Evolutionary conservation across 2,113 vertebrate genomes (phyloP).

Genomic region (Bostrychus sinensis): DNA sequence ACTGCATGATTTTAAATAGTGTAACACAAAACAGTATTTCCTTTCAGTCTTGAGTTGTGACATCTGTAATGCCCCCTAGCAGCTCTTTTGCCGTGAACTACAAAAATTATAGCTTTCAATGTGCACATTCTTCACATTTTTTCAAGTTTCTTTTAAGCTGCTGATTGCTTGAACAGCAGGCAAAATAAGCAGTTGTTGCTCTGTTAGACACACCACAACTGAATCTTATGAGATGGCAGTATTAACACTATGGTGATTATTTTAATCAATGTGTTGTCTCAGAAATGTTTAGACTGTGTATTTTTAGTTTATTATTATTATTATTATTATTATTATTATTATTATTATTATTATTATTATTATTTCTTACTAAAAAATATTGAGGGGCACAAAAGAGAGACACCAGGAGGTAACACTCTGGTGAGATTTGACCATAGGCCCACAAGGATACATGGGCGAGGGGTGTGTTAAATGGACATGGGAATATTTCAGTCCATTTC

Average conservation of each 20-base stretch:
- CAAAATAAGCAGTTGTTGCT: not conserved
- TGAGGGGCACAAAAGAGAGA: slow-evolving; percentile 30
- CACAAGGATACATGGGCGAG: slow-evolving; percentile 31
- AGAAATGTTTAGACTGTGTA: slow-evolving; percentile 18
- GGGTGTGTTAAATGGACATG: slow-evolving; percentile 10
- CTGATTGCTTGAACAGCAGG: not conserved
- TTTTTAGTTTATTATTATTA: slow-evolving; percentile 6
- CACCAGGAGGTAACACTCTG: slow-evolving; percentile 40
- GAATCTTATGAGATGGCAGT: slow-evolving; percentile 4
- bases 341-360: slow-evolving; percentile 8
- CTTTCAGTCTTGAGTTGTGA: slow-evolving; percentile 33
- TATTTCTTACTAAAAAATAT: slow-evolving; percentile 28
- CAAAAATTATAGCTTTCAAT: slow-evolving; percentile 10
- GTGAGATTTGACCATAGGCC: slow-evolving; percentile 41
- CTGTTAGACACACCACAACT: not conserved
- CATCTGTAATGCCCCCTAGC: slow-evolving; percentile 42
- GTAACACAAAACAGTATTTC: slow-evolving; percentile 16
- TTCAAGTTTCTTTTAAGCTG: slow-evolving; percentile 4
- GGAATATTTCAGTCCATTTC: slow-evolving; percentile 32
- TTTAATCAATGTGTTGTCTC: not conserved
- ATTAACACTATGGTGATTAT: slow-evolving; percentile 20
- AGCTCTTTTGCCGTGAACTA: not conserved
- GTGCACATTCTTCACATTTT: slow-evolving; percentile 8
- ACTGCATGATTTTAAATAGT: slow-evolving; percentile 42
- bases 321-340: slow-evolving; percentile 6